phyloP scores from a whole-genome alignment of 2,113 vertebrate genomes.

The Delphinus delphis region DNA sequence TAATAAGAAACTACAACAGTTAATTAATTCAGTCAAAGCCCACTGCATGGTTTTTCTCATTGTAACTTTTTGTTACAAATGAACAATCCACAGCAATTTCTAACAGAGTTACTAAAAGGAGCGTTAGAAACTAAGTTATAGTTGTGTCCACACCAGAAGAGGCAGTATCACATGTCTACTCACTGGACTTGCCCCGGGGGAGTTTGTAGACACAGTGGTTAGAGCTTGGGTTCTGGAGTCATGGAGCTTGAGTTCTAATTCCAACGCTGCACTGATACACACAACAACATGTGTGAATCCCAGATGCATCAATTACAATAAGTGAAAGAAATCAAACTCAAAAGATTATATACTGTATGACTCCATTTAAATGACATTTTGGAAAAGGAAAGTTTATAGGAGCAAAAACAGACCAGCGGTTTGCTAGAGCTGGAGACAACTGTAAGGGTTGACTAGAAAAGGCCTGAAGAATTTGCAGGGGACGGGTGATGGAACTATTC shows the following conservation, averaged over 20 bases:
- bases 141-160: not conserved
- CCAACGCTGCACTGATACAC: not conserved
- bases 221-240: fast-evolving
- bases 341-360: not conserved
- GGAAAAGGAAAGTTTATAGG: not conserved
- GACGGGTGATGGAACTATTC: not conserved
- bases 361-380: not conserved
- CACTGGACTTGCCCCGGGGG: not conserved
- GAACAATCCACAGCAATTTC: conserved; percentile 8
- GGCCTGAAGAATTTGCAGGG: too few relatives aligned
- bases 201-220: not conserved
- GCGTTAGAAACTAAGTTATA: not conserved
- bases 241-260: too few relatives aligned
- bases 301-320: not conserved
- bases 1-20: not conserved
- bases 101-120: conserved; percentile 13
- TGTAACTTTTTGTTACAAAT: conserved; percentile 31
- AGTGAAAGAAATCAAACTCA: not conserved
- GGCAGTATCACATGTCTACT: not conserved
- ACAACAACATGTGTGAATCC: not conserved
- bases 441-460: not conserved
- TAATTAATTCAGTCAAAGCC: not conserved
- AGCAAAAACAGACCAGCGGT: not conserved
- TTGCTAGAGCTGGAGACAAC: not conserved
- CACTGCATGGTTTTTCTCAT: not conserved